Evolutionary conservation across 2,888 invertebrate species (phyloP).

Genomic region (Blastobasis adustella): DNA sequence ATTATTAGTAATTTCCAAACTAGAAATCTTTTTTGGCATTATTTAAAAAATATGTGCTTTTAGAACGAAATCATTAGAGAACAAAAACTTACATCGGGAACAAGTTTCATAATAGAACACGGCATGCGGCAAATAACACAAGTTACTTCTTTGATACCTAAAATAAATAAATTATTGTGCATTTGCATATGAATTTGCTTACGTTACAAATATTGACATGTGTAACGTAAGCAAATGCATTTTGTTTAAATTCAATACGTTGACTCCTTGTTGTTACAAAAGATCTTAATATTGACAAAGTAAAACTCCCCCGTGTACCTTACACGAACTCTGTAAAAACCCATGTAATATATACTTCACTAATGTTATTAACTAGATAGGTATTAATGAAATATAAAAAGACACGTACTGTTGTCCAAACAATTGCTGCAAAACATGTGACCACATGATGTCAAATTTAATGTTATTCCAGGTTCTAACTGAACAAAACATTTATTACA

Average conservation of each 20-base stretch:
- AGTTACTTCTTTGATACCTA: constrained; percentile 55
- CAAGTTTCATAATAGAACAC: constrained; percentile 64
- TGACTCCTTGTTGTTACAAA: too few species aligned
- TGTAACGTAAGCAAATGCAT: too few species aligned
- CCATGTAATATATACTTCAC: too few species aligned
- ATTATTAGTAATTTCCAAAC: too few species aligned
- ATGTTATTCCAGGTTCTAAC: constrained; percentile 54
- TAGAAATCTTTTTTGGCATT: too few species aligned
- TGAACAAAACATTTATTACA: constrained; percentile 68
- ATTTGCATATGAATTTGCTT: too few species aligned
- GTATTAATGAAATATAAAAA: constrained; percentile 1
- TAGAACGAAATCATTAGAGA: neutral
- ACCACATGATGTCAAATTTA: constrained; percentile 69
- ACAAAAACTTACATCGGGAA: constrained; percentile 50
- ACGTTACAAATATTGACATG: too few species aligned
- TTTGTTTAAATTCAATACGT: too few species aligned
- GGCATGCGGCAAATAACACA: constrained; percentile 61
- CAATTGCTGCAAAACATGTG: constrained; percentile 71
- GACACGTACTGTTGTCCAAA: constrained; percentile 50
- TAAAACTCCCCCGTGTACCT: too few species aligned
- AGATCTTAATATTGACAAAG: too few species aligned
- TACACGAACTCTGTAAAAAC: too few species aligned
- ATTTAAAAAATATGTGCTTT: constrained; percentile 1
- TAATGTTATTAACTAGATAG: too few species aligned
- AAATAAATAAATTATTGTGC: constrained; percentile 14